Base-by-base conservation (phyloP, 2,888 invertebrate species). In the Lithophane semibrunnea region DNA sequence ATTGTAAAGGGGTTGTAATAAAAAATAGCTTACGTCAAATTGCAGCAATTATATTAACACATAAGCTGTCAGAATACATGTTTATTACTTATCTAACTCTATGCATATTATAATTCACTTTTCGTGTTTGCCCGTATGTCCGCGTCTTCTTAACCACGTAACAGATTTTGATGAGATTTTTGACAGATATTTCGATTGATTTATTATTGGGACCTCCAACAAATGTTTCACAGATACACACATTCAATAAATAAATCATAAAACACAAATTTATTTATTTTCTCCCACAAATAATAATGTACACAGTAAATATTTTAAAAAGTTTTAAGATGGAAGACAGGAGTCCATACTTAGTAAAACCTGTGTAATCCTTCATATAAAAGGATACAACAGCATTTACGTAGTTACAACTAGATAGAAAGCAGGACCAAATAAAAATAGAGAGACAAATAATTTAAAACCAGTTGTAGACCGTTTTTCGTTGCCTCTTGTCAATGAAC, bases 1-100 rank as follows among this genome's bases (percentile, higher is more conserved):
- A 80, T 73, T 68, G 66, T 21, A 63, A 82, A 85, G 75, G 83
- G 84, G 86, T 74, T 79, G 61, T 42, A 60, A 75, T 18, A 66
- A 70, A 77, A 79, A 82, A 77, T 42, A 7, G 18, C n/a, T 56
- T 1, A 29, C 42, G 24, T 75, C 60, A 75, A 84, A 73, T 81
- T 78, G 56, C 24, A 73, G 60, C 42, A 66, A 75, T 75, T 83
- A 63, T 37, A 24, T 24, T 66, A 60, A 66, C 29, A 49, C 7
- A 8, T 71, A 42, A 29, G 21, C 12, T 24, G 21, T 24, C 2
- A 49, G 72, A 21, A 42, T 16, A 18, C 16, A n/a, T 64, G 12
- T n/a, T 71, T 44, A 37, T 5, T 37, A 37, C 0, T 37, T 37
- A 37, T 5, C 37, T 37, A 37, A 37, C 0, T 37, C 37, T 44